Percentiles rank a stretch among this genome's conserved stretches.
These are phyloP conservation scores for Poecilia picta DNA, from an alignment of 2,797 vertebrate species.

Conservation along the genomic window DNA sequence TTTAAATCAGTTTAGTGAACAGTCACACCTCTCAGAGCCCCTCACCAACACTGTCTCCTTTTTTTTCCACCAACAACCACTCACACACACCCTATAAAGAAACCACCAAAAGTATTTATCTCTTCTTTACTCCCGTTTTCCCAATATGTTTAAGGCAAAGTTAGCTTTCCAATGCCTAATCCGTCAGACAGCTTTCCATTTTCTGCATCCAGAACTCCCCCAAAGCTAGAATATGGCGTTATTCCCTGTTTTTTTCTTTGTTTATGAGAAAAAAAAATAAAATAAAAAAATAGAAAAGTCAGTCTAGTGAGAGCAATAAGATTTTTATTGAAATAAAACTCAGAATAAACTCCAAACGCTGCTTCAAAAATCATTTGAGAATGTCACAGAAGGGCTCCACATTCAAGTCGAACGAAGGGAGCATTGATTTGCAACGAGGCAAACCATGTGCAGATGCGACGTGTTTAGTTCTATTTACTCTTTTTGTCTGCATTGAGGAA, in stretches of 20 bases:
- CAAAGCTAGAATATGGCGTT: conserved; percentile 2
- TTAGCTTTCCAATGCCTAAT: conserved; percentile 58
- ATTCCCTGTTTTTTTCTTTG: background rate
- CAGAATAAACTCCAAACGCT: background rate
- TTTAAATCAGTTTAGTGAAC: conserved; percentile 81
- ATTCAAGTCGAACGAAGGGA: background rate
- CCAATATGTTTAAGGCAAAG: conserved; percentile 46
- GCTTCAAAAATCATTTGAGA: background rate
- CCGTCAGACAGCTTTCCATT: conserved; percentile 47
- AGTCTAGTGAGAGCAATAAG: background rate
- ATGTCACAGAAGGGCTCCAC: background rate
- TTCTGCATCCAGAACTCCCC: conserved; percentile 24
- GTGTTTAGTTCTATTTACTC: background rate
- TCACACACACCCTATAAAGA: conserved; percentile 44
- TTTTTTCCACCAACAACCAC: conserved; percentile 31
- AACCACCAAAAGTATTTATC: conserved; percentile 52
- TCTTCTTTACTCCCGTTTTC: conserved; percentile 32
- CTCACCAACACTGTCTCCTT: conserved; percentile 48
- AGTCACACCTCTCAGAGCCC: conserved; percentile 73
- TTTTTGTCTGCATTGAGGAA: background rate
- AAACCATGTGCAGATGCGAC: background rate
- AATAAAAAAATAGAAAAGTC: too few species aligned
- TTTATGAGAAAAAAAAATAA: background rate
- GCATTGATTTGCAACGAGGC: background rate
- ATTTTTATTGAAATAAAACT: background rate